These are phyloP conservation scores for Cenopis cana DNA, from an alignment of 2,888 invertebrate genomes.

Conservation along the genomic window DNA sequence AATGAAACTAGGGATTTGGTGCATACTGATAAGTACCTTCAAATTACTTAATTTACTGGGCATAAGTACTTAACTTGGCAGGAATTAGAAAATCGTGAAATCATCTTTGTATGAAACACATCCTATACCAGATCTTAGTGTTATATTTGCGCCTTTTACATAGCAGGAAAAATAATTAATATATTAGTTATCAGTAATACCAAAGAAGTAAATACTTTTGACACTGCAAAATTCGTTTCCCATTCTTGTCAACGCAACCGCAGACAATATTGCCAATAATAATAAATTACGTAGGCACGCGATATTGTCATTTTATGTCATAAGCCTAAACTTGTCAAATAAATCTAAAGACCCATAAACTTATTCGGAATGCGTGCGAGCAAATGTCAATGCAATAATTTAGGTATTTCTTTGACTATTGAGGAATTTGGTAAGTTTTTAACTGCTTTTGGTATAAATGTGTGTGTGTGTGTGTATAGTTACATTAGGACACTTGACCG, in stretches of 20 bases:
- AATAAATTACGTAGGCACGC: conserved; percentile 18
- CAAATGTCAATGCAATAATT: conserved; percentile 14
- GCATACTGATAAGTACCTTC: conserved; percentile 17
- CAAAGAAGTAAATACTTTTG: too few relatives aligned
- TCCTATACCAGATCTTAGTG: too few relatives aligned
- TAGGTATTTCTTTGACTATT: background rate
- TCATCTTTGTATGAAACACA: too few relatives aligned
- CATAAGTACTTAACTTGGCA: background rate
- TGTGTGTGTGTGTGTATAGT: background rate
- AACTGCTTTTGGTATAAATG: background rate
- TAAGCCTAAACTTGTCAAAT: conserved; percentile 10
- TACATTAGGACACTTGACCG: too few relatives aligned
- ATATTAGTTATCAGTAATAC: too few relatives aligned
- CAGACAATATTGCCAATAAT: conserved; percentile 8
- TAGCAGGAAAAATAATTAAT: too few relatives aligned
- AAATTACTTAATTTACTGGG: conserved; percentile 31
- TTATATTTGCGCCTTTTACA: too few relatives aligned
- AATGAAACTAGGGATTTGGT: conserved; percentile 17
- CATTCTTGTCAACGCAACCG: background rate
- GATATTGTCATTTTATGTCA: conserved; percentile 14
- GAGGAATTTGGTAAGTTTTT: background rate
- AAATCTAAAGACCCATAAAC: conserved; percentile 22
- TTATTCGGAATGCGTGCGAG: conserved; percentile 18
- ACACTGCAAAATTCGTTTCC: background rate
- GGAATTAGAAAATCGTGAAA: too few relatives aligned